Evolutionary conservation across 2,113 vertebrate genomes (phyloP).

Genomic region (Pangasianodon gigas): DNA sequence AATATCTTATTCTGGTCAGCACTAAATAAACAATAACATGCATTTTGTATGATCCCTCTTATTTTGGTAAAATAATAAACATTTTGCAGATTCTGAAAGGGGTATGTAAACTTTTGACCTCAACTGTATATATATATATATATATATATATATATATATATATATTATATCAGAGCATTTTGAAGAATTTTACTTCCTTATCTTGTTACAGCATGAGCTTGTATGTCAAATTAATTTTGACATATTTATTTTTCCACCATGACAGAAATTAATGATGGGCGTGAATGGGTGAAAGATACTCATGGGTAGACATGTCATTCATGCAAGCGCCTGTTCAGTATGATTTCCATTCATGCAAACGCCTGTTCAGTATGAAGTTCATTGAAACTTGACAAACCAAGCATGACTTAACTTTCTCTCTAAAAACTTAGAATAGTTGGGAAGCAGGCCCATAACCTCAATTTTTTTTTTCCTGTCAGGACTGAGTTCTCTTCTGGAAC

Average conservation of each 20-base stretch:
- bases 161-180: not conserved
- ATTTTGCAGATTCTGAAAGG: too few relatives aligned
- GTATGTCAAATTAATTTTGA: not conserved
- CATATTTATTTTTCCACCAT: constrained; percentile 21
- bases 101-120: too few relatives aligned
- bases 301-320: constrained; percentile 2
- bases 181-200: not conserved
- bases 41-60: too few relatives aligned
- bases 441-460: not conserved
- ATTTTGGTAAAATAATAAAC: too few relatives aligned
- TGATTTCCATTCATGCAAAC: not conserved
- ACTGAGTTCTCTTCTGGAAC: not conserved
- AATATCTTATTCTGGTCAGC: too few relatives aligned
- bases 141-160: too few relatives aligned
- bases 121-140: too few relatives aligned
- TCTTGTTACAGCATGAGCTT: not conserved
- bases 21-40: too few relatives aligned
- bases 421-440: constrained; percentile 9
- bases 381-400: constrained; percentile 6
- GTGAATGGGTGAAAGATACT: constrained; percentile 10
- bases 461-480: not conserved
- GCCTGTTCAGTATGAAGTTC: not conserved
- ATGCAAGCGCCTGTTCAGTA: not conserved
- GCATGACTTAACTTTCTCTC: not conserved
- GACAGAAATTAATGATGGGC: constrained; percentile 28